These are phyloP conservation scores for Tragopan temminckii DNA, from an alignment of 2,797 vertebrate genomes.

Conservation along the genomic window DNA sequence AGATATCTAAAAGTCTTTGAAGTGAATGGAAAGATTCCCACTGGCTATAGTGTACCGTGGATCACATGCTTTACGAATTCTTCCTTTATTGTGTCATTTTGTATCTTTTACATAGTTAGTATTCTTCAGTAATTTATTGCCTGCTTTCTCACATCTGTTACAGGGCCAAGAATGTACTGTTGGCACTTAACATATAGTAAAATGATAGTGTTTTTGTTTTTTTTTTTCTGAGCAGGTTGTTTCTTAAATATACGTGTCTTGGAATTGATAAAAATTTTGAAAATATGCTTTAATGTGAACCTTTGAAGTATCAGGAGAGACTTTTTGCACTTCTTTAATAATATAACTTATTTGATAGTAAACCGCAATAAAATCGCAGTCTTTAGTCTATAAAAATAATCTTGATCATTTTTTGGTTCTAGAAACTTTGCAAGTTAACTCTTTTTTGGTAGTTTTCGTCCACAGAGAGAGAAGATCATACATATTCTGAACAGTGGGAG, in stretches of 20 bases:
- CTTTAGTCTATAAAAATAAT: background rate
- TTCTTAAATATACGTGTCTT: background rate
- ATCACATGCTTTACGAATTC: background rate
- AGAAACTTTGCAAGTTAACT: background rate
- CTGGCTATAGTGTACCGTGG: background rate
- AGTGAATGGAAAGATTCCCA: background rate
- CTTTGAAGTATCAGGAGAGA: conserved; percentile 1
- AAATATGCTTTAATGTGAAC: conserved; percentile 24
- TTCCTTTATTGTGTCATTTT: background rate
- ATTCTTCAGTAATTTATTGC: background rate
- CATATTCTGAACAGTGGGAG: background rate
- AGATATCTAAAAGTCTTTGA: background rate
- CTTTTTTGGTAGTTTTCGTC: background rate
- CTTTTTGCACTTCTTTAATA: background rate
- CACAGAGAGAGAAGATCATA: background rate
- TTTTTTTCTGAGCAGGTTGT: background rate
- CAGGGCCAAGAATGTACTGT: background rate
- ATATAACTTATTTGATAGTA: conserved; percentile 43
- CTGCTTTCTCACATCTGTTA: background rate
- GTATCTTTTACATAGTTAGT: background rate
- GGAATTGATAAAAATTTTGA: background rate
- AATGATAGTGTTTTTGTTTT: background rate
- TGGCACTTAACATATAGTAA: background rate
- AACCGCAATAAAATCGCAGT: background rate
- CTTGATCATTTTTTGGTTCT: background rate